Percentiles rank a stretch among this genome's conserved stretches.
These are phyloP conservation scores for Drosophila meridionalis DNA, from an alignment of 2,888 invertebrate genomes.

Conservation along the genomic window DNA sequence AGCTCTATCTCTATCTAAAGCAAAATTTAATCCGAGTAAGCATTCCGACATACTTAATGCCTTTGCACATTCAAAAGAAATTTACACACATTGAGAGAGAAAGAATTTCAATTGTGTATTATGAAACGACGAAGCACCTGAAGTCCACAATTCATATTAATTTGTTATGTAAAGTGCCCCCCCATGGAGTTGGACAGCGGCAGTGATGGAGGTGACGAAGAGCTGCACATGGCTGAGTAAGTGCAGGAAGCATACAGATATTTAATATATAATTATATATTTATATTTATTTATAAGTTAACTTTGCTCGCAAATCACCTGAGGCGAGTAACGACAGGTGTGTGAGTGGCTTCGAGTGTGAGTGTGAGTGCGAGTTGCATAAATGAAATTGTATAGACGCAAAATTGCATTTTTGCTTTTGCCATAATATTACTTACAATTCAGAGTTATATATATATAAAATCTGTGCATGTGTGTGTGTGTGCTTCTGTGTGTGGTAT, in stretches of 20 bases:
- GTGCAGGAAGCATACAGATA: background rate
- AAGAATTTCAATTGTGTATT: background rate
- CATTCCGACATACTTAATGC: too few species aligned
- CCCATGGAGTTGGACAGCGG: background rate
- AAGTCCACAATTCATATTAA: background rate
- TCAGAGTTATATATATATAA: background rate
- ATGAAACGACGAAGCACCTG: background rate
- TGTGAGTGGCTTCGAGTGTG: background rate
- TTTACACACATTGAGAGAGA: background rate
- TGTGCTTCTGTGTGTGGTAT: slow-evolving; percentile 10
- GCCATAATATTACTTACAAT: slow-evolving; percentile 9
- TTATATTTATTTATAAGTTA: background rate
- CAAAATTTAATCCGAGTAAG: background rate
- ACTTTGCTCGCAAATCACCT: background rate
- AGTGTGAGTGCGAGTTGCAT: slow-evolving; percentile 13
- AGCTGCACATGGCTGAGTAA: background rate
- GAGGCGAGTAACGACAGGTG: background rate
- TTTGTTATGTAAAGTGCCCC: background rate
- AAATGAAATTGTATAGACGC: slow-evolving; percentile 33
- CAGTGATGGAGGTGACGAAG: background rate
- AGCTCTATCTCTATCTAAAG: background rate
- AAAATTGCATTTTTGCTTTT: slow-evolving; percentile 38
- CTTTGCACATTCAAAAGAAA: background rate
- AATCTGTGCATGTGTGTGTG: slow-evolving; percentile 1
- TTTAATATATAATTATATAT: background rate